Evolutionary conservation across 2,113 vertebrate species (phyloP).

Genomic region (Trematomus loennbergii): DNA sequence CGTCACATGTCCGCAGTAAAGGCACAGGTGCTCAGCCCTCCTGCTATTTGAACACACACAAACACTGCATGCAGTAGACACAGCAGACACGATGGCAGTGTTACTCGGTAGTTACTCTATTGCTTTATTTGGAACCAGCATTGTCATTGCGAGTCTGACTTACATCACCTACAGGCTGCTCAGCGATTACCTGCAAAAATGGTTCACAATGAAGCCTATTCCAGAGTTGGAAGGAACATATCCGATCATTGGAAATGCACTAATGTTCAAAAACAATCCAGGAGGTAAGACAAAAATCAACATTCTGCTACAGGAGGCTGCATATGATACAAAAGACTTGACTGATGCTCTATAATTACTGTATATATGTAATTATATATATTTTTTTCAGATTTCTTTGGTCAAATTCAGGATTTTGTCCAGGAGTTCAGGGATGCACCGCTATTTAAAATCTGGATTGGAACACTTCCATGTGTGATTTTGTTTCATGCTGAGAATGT

Average conservation of each 20-base stretch:
- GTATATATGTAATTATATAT: neutral
- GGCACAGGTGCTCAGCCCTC: neutral
- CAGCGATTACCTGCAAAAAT: conserved; percentile 75
- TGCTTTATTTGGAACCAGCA: conserved; percentile 47
- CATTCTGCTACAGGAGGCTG: neutral
- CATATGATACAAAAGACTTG: neutral
- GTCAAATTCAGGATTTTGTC: conserved; percentile 78
- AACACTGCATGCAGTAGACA: neutral
- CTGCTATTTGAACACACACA: neutral
- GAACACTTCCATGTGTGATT: conserved; percentile 85
- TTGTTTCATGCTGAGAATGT: conserved; percentile 88
- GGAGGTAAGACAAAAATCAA: conserved; percentile 81
- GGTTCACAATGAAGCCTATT: conserved; percentile 80
- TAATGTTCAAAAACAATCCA: conserved; percentile 74
- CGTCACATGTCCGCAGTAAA: neutral
- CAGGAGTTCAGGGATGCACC: conserved; percentile 71
- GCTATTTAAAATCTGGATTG: conserved; percentile 91
- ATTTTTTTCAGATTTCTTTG: conserved; percentile 88
- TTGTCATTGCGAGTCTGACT: conserved; percentile 70
- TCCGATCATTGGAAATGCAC: conserved; percentile 88
- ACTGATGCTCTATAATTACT: neutral
- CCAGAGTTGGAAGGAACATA: conserved; percentile 80
- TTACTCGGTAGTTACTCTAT: conserved; percentile 34
- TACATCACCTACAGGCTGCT: conserved; percentile 75
- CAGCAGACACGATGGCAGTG: conserved; percentile 51